Conservation (phyloP, 2,888 invertebrate species). For the Octodonta nipae region DNA sequence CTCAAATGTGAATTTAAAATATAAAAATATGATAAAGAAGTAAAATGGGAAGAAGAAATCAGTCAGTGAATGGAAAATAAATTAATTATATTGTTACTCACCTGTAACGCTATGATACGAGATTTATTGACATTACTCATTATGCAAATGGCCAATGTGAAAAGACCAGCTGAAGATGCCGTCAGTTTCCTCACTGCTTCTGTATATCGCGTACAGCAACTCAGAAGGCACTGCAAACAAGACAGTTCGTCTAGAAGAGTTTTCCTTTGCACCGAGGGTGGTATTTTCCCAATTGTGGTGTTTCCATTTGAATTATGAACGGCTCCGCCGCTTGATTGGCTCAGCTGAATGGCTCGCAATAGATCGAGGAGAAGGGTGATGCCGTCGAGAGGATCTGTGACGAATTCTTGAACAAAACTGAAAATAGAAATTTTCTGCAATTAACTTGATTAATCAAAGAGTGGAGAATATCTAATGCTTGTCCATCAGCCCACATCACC, state of each 20-base stretch:
- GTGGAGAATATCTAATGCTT: no score
- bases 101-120: constrained; percentile 74
- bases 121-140: constrained; percentile 80
- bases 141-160: constrained; percentile 73
- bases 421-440: no score
- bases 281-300: constrained; percentile 39
- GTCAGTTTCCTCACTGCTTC: constrained; percentile 68
- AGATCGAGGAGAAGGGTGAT: constrained; percentile 72
- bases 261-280: constrained; percentile 56
- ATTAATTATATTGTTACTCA: constrained; percentile 26
- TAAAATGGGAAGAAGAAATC: no score
- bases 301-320: no score
- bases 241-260: constrained; percentile 77
- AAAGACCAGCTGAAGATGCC: constrained; percentile 65
- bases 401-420: constrained; percentile 89
- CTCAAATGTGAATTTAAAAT: background rate
- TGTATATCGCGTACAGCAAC: constrained; percentile 63
- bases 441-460: no score
- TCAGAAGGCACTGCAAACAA: constrained; percentile 76
- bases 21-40: no score
- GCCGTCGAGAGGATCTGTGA: constrained; percentile 77
- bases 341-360: constrained; percentile 70
- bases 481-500: no score
- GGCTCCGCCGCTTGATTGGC: constrained; percentile 44
- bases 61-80: no score